Evolutionary conservation across 2,113 vertebrate species (phyloP).

Genomic region (Gobiocypris rarus): DNA sequence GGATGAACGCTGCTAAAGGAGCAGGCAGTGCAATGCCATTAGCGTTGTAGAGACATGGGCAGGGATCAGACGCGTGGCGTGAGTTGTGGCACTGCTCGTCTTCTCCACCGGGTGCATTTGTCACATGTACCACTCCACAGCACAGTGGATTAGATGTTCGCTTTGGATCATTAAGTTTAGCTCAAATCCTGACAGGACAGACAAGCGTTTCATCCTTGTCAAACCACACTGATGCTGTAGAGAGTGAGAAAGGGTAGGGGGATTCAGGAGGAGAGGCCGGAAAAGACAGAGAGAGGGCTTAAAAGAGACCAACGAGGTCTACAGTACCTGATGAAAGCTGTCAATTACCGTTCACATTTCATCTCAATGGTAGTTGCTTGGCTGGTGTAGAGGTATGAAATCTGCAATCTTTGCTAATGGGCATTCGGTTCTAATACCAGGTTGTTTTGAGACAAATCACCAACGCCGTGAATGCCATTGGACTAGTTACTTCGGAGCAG

Average conservation of each 20-base stretch:
- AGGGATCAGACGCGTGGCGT: constrained; percentile 50
- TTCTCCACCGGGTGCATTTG: constrained; percentile 51
- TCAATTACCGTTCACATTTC: not conserved
- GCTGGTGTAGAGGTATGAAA: not conserved
- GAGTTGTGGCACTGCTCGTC: constrained; percentile 56
- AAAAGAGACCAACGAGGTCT: not conserved
- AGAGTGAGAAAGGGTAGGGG: not conserved
- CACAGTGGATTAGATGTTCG: constrained; percentile 60
- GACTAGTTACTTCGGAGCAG: not conserved
- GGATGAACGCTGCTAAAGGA: constrained; percentile 28
- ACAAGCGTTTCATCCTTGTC: constrained; percentile 58
- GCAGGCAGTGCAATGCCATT: constrained; percentile 49
- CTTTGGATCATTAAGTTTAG: constrained; percentile 61
- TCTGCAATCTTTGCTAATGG: not conserved
- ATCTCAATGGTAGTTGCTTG: not conserved
- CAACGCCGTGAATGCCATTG: not conserved
- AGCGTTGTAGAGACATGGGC: constrained; percentile 49
- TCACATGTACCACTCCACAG: constrained; percentile 56
- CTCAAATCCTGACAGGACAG: constrained; percentile 58
- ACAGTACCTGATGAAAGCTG: not conserved
- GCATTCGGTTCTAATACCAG: not conserved
- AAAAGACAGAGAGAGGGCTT: not conserved
- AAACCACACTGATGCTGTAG: constrained; percentile 35
- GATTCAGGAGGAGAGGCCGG: not conserved
- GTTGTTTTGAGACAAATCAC: not conserved